These are phyloP conservation scores for Ascidia mentula DNA, from an alignment of 23 tunicate species.

Conservation along the genomic window DNA sequence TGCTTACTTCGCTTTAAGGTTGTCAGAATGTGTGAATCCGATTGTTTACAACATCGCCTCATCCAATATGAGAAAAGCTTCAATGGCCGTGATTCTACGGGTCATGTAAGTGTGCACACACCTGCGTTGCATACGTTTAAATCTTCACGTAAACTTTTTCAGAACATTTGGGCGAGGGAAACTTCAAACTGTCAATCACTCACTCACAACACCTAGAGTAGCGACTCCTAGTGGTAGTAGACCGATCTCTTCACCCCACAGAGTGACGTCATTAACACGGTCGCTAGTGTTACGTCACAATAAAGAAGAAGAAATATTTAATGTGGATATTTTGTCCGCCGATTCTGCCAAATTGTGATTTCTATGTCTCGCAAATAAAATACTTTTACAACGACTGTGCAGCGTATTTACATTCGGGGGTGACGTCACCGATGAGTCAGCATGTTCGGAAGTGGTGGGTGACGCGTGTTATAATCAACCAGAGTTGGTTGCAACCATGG, in stretches of 20 bases:
- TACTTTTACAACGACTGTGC: too few species aligned
- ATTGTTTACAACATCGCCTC: conserved; percentile 49
- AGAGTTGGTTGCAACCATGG: background rate
- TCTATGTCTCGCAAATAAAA: too few species aligned
- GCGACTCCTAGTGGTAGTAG: background rate
- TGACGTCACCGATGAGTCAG: background rate
- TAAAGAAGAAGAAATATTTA: background rate
- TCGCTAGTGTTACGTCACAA: background rate
- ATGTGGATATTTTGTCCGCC: background rate
- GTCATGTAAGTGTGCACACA: conserved; percentile 25
- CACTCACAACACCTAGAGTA: background rate
- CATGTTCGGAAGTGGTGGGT: background rate
- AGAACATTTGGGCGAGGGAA: background rate
- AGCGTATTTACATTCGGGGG: background rate
- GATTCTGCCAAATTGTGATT: too few species aligned
- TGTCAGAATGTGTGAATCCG: conserved; percentile 55
- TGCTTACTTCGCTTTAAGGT: conserved; percentile 22
- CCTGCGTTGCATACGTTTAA: background rate
- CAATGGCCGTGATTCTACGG: conserved; percentile 9
- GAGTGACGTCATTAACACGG: background rate
- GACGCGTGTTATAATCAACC: background rate
- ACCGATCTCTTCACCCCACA: background rate
- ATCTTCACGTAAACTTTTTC: background rate
- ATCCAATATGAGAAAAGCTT: conserved; percentile 37
- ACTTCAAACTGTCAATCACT: background rate